Evolutionary conservation across 2,888 invertebrate species (phyloP).

Genomic region (Prenolepis imparis): DNA sequence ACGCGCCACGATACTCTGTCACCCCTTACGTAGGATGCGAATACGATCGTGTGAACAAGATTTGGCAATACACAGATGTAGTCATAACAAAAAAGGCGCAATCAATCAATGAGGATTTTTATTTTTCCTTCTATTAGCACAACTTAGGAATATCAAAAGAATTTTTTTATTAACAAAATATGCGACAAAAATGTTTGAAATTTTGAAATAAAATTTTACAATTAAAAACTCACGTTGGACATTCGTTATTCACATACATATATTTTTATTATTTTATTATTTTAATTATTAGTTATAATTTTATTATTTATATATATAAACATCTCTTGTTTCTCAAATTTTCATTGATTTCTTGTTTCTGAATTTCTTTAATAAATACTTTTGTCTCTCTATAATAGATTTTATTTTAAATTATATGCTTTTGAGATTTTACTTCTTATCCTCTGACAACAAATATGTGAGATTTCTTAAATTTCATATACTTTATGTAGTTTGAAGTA

Average conservation of each 20-base stretch:
- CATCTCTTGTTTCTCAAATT: too few species aligned
- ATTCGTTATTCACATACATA: not conserved
- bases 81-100: not conserved
- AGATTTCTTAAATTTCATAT: too few species aligned
- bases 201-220: not conserved
- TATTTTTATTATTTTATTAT: not conserved
- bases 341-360: too few species aligned
- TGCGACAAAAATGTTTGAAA: not conserved
- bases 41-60: not conserved
- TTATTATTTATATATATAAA: not conserved
- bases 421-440: too few species aligned
- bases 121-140: not conserved
- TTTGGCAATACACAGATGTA: not conserved
- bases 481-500: not conserved
- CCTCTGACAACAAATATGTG: too few species aligned
- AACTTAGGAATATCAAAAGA: not conserved
- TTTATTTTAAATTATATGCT: too few species aligned
- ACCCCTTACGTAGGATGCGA: not conserved
- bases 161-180: not conserved
- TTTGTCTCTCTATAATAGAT: too few species aligned
- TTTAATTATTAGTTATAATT: not conserved
- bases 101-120: not conserved
- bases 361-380: too few species aligned
- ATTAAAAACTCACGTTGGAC: not conserved
- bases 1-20: not conserved